Conservation (phyloP, 2,113 vertebrate genomes). For the Channa maculata region DNA sequence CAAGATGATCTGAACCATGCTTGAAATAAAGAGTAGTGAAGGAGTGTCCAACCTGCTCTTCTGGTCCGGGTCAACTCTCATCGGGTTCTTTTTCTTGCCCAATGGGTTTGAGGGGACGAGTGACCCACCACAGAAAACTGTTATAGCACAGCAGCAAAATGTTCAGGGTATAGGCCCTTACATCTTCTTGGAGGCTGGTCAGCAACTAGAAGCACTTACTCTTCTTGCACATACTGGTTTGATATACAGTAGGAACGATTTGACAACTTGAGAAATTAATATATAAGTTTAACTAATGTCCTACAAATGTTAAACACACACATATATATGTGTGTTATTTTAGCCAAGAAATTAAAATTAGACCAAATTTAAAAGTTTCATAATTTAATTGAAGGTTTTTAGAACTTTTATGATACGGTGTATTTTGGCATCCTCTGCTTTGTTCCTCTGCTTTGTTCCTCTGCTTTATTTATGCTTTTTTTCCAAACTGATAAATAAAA, state of each 20-base stretch:
- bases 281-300: background rate
- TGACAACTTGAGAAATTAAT: too few species aligned
- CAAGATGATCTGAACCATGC: constrained; percentile 30
- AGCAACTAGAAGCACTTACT: background rate
- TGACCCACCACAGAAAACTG: background rate
- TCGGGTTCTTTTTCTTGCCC: constrained; percentile 1
- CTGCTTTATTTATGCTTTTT: background rate
- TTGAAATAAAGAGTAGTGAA: constrained; percentile 36
- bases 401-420: constrained; percentile 1
- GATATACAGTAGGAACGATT: too few species aligned
- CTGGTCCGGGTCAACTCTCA: constrained; percentile 15
- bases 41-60: constrained; percentile 15
- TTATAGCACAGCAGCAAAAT: background rate
- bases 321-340: background rate
- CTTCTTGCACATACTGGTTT: background rate
- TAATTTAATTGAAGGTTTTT: background rate
- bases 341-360: background rate
- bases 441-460: background rate
- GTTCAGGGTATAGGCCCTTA: background rate
- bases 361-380: background rate
- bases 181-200: background rate
- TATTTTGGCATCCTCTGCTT: background rate
- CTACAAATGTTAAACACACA: background rate
- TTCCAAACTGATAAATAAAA: constrained; percentile 18
- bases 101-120: background rate